Conservation (phyloP, 2,888 invertebrate genomes). For the Pammene aurita region DNA sequence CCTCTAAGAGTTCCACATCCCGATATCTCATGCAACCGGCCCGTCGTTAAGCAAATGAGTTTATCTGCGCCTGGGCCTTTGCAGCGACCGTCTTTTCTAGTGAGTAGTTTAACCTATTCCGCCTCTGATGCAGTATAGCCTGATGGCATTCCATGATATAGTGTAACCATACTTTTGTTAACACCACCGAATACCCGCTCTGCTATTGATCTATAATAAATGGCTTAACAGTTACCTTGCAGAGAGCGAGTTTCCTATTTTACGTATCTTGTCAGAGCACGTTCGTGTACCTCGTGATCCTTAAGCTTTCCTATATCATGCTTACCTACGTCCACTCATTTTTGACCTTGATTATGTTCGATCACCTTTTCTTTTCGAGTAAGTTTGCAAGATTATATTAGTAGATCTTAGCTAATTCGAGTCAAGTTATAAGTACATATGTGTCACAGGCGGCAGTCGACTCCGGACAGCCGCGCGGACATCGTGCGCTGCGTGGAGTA, state of each 20-base stretch:
- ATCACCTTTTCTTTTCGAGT: constrained; percentile 13
- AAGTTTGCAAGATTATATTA: not conserved
- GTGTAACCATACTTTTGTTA: not conserved
- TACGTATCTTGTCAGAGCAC: not conserved
- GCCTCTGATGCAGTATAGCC: not conserved
- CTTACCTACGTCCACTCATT: not conserved
- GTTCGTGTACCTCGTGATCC: not conserved
- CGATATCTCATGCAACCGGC: constrained; percentile 29
- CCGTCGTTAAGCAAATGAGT: constrained; percentile 23
- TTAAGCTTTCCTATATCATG: not conserved
- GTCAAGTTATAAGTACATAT: not conserved
- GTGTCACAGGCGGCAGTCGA: constrained; percentile 61
- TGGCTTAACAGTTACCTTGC: no score
- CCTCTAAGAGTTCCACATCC: constrained; percentile 29
- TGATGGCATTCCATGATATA: not conserved
- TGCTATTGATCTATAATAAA: not conserved
- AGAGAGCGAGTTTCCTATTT: no score
- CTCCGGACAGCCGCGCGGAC: constrained; percentile 73
- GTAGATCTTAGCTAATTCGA: not conserved
- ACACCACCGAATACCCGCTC: not conserved
- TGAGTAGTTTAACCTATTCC: constrained; percentile 20
- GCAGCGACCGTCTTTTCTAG: constrained; percentile 20
- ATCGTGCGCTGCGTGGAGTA: constrained; percentile 79
- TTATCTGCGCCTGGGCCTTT: constrained; percentile 9
- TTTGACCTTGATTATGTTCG: constrained; percentile 9